Base-by-base conservation (phyloP, 1,140 invertebrate species). In the Calephelis virginiensis region DNA sequence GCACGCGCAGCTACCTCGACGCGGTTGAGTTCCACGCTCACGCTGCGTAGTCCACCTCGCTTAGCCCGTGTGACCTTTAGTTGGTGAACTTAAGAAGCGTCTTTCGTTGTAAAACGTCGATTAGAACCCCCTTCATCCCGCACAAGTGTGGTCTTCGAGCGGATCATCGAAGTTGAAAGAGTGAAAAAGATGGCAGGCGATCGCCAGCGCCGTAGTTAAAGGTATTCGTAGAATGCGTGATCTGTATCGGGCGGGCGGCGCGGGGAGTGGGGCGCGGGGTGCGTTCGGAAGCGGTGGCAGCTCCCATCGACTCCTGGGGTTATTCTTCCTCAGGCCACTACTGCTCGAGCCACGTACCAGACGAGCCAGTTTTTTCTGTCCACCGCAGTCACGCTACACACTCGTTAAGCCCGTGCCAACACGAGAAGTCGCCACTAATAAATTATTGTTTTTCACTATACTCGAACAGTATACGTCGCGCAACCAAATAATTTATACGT, bases 311-410 rank as follows among this genome's bases (percentile, higher is more conserved):
- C 90, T 91, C 87, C 90, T 90, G 89, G 89, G 86, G 86, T 92
- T 92, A 92, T 92, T 92, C 91, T 91, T 90, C 89, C 85, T 90
- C 87, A 86, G 90, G 90, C 90, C 91, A 92, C 91, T 91, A 84
- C 81, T 85, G 87, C 81, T 86, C 82, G 85, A 90, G 83, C 86
- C 84, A 81, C 85, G 88, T 87, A 89, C 78, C 81, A 84, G 80
- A 79, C 83, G 78, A 87, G 85, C 85, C 82, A 89, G 84, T 86
- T 90, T 90, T 89, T 85, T 83, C 85, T 83, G 78, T 83, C 82
- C 81, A 85, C 80, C 75, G 82, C 81, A 82, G 75, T 78, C 82
- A 86, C 87, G 85, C 83, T 81, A 85, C 77, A 83, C 86, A 86
- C 86, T 89, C 86, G 85, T 89, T 88, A 86, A 87, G 80, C 80